Conservation (phyloP, 2,888 invertebrate genomes). For the Aphidoletes aphidimyza region DNA sequence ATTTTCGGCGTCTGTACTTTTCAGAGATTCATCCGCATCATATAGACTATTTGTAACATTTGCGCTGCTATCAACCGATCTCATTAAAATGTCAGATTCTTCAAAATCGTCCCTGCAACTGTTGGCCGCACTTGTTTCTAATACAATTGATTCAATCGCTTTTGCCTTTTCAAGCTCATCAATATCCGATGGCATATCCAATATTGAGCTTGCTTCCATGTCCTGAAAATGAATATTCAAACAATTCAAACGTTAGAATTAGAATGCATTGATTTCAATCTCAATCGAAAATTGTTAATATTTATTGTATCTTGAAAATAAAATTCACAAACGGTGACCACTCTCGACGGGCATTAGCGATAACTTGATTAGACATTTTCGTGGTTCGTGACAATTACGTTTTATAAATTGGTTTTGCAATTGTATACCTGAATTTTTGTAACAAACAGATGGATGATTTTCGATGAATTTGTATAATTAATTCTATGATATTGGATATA, state of each 20-base stretch:
- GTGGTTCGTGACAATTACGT: background rate
- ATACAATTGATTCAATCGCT: constrained; percentile 23
- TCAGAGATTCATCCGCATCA: background rate
- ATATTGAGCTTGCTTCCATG: background rate
- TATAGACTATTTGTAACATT: constrained; percentile 15
- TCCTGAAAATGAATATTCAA: constrained; percentile 4
- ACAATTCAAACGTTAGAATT: too few relatives aligned
- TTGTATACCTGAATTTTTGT: too few relatives aligned
- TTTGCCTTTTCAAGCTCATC: background rate
- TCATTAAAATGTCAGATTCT: background rate
- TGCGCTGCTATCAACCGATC: background rate
- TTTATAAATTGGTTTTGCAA: too few relatives aligned
- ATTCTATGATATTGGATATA: too few relatives aligned
- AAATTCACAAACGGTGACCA: background rate
- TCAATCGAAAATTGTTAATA: too few relatives aligned
- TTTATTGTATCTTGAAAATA: background rate
- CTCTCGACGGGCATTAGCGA: background rate
- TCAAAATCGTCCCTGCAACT: background rate
- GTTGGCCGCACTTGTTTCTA: background rate
- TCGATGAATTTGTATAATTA: too few relatives aligned
- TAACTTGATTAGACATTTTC: background rate
- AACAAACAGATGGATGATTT: too few relatives aligned
- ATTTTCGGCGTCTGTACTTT: background rate
- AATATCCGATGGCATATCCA: background rate
- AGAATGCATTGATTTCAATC: too few relatives aligned